phyloP scores from a whole-genome alignment of 64 coral and sea anemone species.

The Pocillopora damicornis region DNA sequence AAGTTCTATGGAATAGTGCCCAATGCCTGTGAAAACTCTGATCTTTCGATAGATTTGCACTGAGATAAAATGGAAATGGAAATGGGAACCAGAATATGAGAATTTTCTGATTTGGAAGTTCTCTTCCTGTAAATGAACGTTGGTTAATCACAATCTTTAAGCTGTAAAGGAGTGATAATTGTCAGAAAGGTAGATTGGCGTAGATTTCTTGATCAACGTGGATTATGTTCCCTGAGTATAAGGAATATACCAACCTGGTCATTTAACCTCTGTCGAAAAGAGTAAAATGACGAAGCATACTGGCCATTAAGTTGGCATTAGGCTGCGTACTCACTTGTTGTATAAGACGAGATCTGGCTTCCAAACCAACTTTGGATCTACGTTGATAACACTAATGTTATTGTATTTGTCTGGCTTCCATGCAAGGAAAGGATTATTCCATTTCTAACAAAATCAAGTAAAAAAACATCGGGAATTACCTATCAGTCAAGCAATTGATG shows the following conservation, averaged over 20 bases:
- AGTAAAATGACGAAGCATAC: background rate
- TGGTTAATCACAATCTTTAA: too few relatives aligned
- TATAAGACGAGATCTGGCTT: slow-evolving; percentile 94
- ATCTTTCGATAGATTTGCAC: background rate
- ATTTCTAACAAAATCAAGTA: slow-evolving; percentile 44
- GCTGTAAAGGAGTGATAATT: too few relatives aligned
- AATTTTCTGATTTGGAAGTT: too few relatives aligned
- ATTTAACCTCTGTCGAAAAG: background rate
- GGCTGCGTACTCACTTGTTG: slow-evolving; percentile 71
- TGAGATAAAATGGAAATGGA: too few relatives aligned
- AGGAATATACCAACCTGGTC: too few relatives aligned
- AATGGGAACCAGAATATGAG: too few relatives aligned
- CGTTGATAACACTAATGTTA: slow-evolving; percentile 57
- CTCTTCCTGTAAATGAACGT: too few relatives aligned
- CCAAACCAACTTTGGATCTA: slow-evolving; percentile 76
- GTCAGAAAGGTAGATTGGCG: too few relatives aligned
- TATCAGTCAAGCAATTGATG: background rate
- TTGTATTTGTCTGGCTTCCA: slow-evolving; percentile 82
- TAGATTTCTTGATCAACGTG: too few relatives aligned
- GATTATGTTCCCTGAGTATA: too few relatives aligned
- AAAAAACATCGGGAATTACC: background rate
- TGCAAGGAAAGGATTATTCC: slow-evolving; percentile 77
- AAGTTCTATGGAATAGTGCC: background rate
- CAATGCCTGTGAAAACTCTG: background rate
- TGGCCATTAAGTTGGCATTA: background rate